These are phyloP conservation scores for Crematogaster levior DNA, from an alignment of 2,888 invertebrate genomes.

Conservation along the genomic window DNA sequence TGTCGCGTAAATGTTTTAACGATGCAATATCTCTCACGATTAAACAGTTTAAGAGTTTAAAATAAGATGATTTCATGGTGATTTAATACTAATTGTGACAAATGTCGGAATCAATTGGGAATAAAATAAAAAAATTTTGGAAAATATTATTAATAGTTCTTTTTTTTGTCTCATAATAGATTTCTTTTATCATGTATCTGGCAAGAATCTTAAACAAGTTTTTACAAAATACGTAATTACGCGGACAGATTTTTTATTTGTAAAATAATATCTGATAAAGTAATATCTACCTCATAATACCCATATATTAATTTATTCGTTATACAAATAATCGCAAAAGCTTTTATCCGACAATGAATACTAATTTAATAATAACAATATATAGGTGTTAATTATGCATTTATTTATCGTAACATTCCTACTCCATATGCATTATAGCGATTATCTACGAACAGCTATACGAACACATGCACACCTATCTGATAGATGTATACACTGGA, in stretches of 20 bases:
- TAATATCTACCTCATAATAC: not conserved
- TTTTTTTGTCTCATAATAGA: not conserved
- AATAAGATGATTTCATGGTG: not conserved
- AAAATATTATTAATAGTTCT: not conserved
- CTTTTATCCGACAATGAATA: not conserved
- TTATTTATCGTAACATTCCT: not conserved
- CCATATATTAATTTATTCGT: conserved; percentile 13
- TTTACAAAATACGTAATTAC: not conserved
- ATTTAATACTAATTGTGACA: not conserved
- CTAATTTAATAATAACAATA: conserved; percentile 16
- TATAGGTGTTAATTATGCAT: conserved; percentile 4
- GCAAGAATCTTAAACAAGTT: not conserved
- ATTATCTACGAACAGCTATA: conserved; percentile 14
- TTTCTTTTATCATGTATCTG: not conserved
- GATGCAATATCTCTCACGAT: not conserved
- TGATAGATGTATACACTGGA: not conserved
- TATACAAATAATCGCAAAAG: not conserved
- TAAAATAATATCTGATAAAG: not conserved
- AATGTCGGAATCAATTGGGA: not conserved
- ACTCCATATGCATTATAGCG: not conserved
- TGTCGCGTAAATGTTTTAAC: conserved; percentile 9
- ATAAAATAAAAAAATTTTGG: not conserved
- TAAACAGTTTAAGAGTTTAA: not conserved
- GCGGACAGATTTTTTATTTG: not conserved
- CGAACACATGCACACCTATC: not conserved